Percentiles rank a stretch among this genome's conserved stretches.
These are phyloP conservation scores for Neotoma lepida DNA, from an alignment of 2,113 vertebrate species.

Conservation along the genomic window DNA sequence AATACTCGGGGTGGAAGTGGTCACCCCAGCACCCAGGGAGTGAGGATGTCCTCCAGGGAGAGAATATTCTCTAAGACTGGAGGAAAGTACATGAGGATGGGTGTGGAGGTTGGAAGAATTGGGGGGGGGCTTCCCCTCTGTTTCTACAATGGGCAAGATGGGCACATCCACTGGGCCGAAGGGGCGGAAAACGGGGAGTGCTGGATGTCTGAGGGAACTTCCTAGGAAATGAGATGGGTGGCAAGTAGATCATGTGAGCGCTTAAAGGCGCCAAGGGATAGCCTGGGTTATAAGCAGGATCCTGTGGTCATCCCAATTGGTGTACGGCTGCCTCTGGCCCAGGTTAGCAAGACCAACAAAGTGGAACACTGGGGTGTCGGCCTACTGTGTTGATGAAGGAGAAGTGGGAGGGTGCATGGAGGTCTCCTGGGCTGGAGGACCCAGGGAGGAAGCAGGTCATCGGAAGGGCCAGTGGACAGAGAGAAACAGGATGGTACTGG, in stretches of 20 bases:
- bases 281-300: not conserved
- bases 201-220: not conserved
- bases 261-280: not conserved
- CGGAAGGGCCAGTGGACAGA: not conserved
- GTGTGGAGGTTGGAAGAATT: not conserved
- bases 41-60: not conserved
- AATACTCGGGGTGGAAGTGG: too few relatives aligned
- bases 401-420: not conserved
- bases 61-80: not conserved
- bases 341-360: not conserved
- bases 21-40: not conserved
- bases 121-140: not conserved
- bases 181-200: not conserved
- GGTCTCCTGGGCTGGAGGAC: not conserved
- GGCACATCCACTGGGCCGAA: not conserved
- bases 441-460: not conserved
- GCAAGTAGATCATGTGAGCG: not conserved
- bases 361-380: not conserved
- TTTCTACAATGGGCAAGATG: not conserved
- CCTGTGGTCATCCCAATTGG: not conserved
- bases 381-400: not conserved
- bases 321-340: not conserved
- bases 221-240: not conserved
- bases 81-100: not conserved
- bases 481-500: not conserved